Conservation (phyloP, 2,113 vertebrate genomes). For the Urocynchramus pylzowi region DNA sequence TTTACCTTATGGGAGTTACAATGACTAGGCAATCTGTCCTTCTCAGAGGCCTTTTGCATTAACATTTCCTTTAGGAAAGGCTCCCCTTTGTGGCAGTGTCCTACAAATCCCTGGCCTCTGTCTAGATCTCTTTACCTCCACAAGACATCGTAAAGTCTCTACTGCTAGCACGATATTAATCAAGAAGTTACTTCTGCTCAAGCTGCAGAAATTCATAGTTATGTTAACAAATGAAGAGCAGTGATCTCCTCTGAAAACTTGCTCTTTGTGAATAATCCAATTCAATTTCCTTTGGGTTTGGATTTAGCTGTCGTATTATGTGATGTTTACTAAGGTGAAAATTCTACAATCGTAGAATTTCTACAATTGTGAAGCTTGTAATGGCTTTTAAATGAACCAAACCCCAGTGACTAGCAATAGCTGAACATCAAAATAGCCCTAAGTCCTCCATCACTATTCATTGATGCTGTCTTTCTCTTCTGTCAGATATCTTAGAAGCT, state of each 20-base stretch:
- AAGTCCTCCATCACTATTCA: not conserved
- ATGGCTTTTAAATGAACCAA: not conserved
- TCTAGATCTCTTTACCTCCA: not conserved
- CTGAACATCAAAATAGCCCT: not conserved
- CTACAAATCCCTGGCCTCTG: not conserved
- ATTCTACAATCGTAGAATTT: not conserved
- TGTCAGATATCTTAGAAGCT: not conserved
- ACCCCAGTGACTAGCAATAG: not conserved
- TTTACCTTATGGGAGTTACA: not conserved
- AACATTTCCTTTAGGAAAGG: not conserved
- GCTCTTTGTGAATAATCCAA: not conserved
- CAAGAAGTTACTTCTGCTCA: not conserved
- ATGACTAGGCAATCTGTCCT: not conserved
- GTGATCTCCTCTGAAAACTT: not conserved
- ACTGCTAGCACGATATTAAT: not conserved
- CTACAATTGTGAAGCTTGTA: not conserved
- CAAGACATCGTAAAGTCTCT: rapidly evolving
- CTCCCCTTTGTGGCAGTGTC: not conserved
- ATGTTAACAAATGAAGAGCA: not conserved
- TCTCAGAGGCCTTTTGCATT: not conserved
- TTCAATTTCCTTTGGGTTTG: not conserved
- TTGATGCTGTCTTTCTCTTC: not conserved
- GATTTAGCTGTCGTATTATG: not conserved
- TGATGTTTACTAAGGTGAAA: not conserved
- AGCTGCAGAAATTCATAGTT: not conserved